phyloP scores from a whole-genome alignment of 2,888 invertebrate species.

The Acronicta alni region DNA sequence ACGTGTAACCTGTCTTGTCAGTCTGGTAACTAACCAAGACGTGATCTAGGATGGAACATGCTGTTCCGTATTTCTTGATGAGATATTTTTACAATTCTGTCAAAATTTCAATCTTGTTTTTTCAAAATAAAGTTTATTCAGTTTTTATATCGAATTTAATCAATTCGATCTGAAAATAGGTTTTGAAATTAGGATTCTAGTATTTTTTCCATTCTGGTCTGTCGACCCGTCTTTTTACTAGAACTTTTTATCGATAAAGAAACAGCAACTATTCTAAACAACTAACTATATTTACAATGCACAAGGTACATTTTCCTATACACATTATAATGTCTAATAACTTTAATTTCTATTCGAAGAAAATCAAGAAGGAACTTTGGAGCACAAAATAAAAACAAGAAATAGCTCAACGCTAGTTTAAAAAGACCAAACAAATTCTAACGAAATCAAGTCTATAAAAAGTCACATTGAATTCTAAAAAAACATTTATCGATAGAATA shows the following conservation, averaged over 20 bases:
- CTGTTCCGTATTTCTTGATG: neutral
- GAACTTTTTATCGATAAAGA: slow-evolving; percentile 40
- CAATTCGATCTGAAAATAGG: slow-evolving; percentile 1
- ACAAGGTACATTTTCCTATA: slow-evolving; percentile 48
- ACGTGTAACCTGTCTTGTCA: neutral
- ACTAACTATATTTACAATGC: slow-evolving; percentile 52
- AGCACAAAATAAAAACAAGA: slow-evolving; percentile 63
- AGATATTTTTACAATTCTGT: neutral
- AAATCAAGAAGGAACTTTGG: slow-evolving; percentile 80
- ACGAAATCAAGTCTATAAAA: slow-evolving; percentile 18
- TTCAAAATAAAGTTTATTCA: neutral
- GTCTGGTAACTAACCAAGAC: neutral
- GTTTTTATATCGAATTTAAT: neutral
- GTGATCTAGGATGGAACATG: slow-evolving; percentile 8
- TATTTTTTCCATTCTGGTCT: neutral
- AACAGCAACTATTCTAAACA: slow-evolving; percentile 27
- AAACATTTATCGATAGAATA: slow-evolving; percentile 25
- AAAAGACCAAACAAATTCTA: slow-evolving; percentile 34
- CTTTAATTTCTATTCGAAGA: slow-evolving; percentile 60
- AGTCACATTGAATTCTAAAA: slow-evolving; percentile 13
- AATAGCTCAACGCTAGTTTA: slow-evolving; percentile 44
- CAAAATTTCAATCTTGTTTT: neutral
- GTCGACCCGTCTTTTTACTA: slow-evolving; percentile 2
- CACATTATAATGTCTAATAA: slow-evolving; percentile 43
- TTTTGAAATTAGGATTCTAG: slow-evolving; percentile 1